Percentiles rank a stretch among this genome's conserved stretches.
Conservation (phyloP, 2,797 vertebrate species). For the Neosilurus hyrtlii region DNA sequence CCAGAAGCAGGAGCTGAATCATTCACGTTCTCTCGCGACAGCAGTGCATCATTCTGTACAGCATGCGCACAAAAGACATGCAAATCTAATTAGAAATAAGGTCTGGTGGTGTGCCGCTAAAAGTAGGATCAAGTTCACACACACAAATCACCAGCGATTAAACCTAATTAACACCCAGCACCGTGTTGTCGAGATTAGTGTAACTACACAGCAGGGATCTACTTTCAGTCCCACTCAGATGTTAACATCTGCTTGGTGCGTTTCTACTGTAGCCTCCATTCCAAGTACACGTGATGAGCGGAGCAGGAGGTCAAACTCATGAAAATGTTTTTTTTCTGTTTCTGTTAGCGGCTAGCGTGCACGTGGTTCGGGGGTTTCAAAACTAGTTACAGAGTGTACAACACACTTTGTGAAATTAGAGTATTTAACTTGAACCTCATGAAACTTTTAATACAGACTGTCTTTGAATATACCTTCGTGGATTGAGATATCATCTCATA, state of each 20-base stretch:
- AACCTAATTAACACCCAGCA: conserved; percentile 10
- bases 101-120: neutral
- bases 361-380: too few species aligned
- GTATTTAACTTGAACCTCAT: too few species aligned
- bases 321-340: too few species aligned
- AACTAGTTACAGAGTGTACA: too few species aligned
- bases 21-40: neutral
- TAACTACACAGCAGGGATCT: neutral
- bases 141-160: neutral
- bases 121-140: conserved; percentile 2
- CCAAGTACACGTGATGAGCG: neutral
- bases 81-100: neutral
- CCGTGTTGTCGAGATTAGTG: neutral
- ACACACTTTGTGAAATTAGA: too few species aligned
- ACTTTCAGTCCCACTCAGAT: neutral
- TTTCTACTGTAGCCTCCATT: neutral
- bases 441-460: too few species aligned
- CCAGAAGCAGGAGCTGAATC: neutral
- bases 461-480: too few species aligned
- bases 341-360: too few species aligned
- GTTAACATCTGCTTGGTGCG: neutral
- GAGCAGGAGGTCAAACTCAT: too few species aligned
- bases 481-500: too few species aligned
- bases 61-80: neutral
- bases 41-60: neutral